Percentiles rank a stretch among this genome's conserved stretches.
Evolutionary conservation across 2,888 invertebrate genomes (phyloP).

Genomic region (Molanna angustata): DNA sequence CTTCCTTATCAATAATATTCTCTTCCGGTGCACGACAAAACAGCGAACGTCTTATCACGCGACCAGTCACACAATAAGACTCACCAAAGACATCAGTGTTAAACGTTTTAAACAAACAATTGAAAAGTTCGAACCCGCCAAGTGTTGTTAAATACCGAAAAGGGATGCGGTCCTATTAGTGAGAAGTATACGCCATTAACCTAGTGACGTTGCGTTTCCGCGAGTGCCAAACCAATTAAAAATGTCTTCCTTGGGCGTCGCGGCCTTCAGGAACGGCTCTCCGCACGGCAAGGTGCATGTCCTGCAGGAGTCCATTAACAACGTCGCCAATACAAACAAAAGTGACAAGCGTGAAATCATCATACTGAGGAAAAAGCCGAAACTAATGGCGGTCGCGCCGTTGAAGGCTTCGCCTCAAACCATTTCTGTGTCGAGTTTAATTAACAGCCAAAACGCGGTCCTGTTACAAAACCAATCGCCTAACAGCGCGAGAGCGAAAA

Average conservation of each 20-base stretch:
- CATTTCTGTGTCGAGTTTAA: conserved; percentile 49
- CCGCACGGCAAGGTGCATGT: conserved; percentile 60
- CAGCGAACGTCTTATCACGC: not conserved
- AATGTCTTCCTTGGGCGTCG: conserved; percentile 59
- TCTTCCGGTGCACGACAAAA: conserved; percentile 18
- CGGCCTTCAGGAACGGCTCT: conserved; percentile 58
- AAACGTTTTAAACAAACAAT: too few relatives aligned
- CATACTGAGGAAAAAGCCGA: conserved; percentile 54
- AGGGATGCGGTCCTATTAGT: conserved; percentile 3
- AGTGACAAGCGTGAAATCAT: conserved; percentile 52
- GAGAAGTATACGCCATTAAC: conserved; percentile 4
- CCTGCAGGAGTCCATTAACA: conserved; percentile 63
- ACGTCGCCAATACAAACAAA: conserved; percentile 51
- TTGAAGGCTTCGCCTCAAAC: conserved; percentile 42
- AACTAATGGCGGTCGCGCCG: conserved; percentile 35
- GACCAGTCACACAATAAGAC: not conserved
- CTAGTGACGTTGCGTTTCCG: conserved; percentile 13
- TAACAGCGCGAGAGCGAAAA: conserved; percentile 42
- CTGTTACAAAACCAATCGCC: conserved; percentile 38
- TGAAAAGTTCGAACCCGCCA: too few relatives aligned
- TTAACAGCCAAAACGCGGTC: conserved; percentile 44
- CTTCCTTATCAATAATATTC: conserved; percentile 25
- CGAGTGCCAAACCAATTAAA: conserved; percentile 32
- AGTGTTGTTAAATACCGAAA: too few relatives aligned
- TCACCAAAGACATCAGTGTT: too few relatives aligned